Percentiles rank a stretch among this genome's conserved stretches.
Evolutionary conservation across 1,140 invertebrate species (phyloP).

Genomic region (Halotydeus destructor): DNA sequence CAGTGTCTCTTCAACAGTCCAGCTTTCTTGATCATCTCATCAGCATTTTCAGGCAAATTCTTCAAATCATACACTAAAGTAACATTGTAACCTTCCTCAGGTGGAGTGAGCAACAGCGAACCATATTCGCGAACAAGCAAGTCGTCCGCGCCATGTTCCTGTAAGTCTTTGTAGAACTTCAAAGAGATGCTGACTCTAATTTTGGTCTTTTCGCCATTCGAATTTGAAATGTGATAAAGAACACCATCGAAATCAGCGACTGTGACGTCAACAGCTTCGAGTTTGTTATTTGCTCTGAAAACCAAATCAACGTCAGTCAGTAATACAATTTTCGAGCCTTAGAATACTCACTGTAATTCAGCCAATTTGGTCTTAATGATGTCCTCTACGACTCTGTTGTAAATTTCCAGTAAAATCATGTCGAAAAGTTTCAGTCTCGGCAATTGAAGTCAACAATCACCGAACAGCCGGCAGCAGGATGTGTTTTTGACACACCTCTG

Average conservation of each 20-base stretch:
- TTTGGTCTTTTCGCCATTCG: constrained; percentile 84
- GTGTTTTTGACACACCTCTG: no score
- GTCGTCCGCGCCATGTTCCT: constrained; percentile 93
- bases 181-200: constrained; percentile 85
- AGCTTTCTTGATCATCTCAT: constrained; percentile 76
- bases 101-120: constrained; percentile 40
- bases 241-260: constrained; percentile 94
- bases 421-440: no score
- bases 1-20: constrained; percentile 91
- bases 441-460: no score
- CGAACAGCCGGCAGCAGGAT: no score
- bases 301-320: background rate
- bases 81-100: constrained; percentile 86
- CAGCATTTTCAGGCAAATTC: constrained; percentile 58
- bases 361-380: constrained; percentile 69
- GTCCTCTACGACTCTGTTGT: constrained; percentile 93
- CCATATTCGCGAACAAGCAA: constrained; percentile 81
- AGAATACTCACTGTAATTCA: constrained; percentile 13
- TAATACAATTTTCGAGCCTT: background rate
- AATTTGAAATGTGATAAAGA: constrained; percentile 91
- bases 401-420: constrained; percentile 98
- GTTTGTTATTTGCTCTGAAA: constrained; percentile 34
- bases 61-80: constrained; percentile 81
- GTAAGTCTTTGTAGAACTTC: constrained; percentile 95
- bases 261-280: constrained; percentile 77